A percentile compares a stretch with the other conserved stretches of the same genome.
Evolutionary conservation across 1,140 invertebrate genomes (phyloP).

Genomic region (Zaprionus tsacasi): DNA sequence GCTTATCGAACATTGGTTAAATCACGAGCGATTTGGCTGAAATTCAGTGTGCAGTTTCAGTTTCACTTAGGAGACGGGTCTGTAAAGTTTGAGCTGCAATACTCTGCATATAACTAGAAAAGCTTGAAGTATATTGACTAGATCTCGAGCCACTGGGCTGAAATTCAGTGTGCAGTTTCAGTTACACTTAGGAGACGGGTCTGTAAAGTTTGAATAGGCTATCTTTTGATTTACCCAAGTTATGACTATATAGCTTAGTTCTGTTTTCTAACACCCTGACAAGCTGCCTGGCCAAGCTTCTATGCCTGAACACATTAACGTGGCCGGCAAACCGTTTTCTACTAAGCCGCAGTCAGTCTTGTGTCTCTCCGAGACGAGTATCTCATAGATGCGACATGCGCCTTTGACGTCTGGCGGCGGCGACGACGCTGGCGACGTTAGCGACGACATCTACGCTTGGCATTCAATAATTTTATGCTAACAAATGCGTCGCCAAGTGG

Average conservation of each 20-base stretch:
- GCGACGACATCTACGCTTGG: conserved; percentile 60
- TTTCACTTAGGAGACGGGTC: too few species aligned
- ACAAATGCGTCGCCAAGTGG: conserved; percentile 80
- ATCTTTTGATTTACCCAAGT: not conserved
- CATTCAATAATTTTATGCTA: conserved; percentile 84
- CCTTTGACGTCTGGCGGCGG: conserved; percentile 49
- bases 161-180: not conserved
- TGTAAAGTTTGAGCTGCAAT: not conserved
- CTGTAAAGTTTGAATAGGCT: not conserved
- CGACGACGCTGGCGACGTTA: conserved; percentile 42
- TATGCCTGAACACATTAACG: conserved; percentile 30
- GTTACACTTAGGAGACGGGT: not conserved
- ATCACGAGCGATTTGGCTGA: too few species aligned
- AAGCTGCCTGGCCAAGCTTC: conserved; percentile 6
- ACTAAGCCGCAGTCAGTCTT: conserved; percentile 19
- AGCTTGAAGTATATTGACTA: not conserved
- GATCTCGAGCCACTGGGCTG: not conserved
- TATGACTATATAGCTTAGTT: not conserved
- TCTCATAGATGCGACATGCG: conserved; percentile 57
- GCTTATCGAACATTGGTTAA: too few species aligned
- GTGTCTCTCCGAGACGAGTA: conserved; percentile 13
- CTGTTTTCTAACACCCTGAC: not conserved
- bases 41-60: too few species aligned
- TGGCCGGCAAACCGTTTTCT: conserved; percentile 46
- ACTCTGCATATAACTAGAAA: conserved; percentile 12